A percentile compares a stretch with the other conserved stretches of the same genome.
Evolutionary conservation across 2,113 vertebrate genomes (phyloP).

Genomic region (Ameiurus melas): DNA sequence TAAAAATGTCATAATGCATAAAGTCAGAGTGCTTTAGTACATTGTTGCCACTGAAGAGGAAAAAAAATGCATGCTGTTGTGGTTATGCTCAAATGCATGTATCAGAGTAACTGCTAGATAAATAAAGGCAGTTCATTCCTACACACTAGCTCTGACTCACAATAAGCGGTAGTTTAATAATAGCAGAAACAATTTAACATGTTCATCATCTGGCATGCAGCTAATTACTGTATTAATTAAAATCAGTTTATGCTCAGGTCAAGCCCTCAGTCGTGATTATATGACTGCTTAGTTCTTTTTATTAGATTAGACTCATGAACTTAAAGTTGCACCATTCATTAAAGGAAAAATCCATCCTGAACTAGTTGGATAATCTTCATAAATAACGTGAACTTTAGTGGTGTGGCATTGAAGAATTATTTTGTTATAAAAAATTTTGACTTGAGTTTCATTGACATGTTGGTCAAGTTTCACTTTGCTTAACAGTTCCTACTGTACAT

Average conservation of each 20-base stretch:
- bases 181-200: neutral
- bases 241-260: neutral
- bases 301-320: neutral
- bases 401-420: neutral
- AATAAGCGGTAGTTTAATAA: neutral
- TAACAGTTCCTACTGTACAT: neutral
- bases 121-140: neutral
- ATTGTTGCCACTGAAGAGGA: neutral
- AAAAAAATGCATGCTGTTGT: neutral
- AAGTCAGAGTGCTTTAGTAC: neutral
- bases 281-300: neutral
- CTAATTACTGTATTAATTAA: conserved; percentile 14
- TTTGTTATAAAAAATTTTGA: neutral
- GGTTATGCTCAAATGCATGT: neutral
- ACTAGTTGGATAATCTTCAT: neutral
- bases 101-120: neutral
- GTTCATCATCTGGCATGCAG: neutral
- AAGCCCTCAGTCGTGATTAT: neutral
- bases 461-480: neutral
- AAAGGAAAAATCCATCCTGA: neutral
- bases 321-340: neutral
- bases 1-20: neutral
- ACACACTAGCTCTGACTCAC: neutral
- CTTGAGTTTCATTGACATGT: neutral
- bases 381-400: neutral